Evolutionary conservation across 1,140 invertebrate genomes (phyloP), one percentile per base, ranked within the genome.

Genomic region (Drosophila grimshawi): DNA sequence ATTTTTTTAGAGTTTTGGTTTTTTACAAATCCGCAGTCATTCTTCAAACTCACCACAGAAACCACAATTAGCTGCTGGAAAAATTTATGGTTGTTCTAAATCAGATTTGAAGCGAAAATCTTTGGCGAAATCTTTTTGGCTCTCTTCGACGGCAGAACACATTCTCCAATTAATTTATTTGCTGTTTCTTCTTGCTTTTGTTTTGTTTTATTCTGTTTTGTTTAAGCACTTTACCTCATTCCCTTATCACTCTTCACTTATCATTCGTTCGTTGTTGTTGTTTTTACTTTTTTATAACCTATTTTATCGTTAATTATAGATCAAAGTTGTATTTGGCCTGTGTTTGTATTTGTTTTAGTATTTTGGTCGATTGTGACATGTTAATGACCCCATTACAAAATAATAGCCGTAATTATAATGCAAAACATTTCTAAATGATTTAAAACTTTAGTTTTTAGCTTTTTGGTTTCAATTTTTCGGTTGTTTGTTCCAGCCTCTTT

Each of bases 321-420:
- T 88, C 80, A 80, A 56, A 68, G 39, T 66, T 81, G 19, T 0
- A 19, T 52, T 65, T 78, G 7, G 8, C n/a, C 41, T 68, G 56
- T 27, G 46, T 48, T 46, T 41, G 19, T 32, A 39, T 45, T 43
- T 46, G 4, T 2, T 62, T 19, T 64, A 33, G 19, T 33, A 37
- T n/a, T 67, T 61, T 37, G 57, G 48, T 43, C 37, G 72, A 76
- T 80, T 83, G 85, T 78, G 85, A 81, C 75, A 89, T 88, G 85
- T 88, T 81, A 88, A 88, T 88, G 85, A 88, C 85, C 85, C 80
- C 85, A 62, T 59, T 78, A 52, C 27, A 41, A 72, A 86, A 90
- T 88, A 89, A 89, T 90, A 66, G 43, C 85, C 61, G 78, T 68
- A 85, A 88, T 88, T 88, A 88, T 90, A 78, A 78, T 71, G 74